phyloP scores from a whole-genome alignment of 2,113 vertebrate species.

The Psittacara wagleri region DNA sequence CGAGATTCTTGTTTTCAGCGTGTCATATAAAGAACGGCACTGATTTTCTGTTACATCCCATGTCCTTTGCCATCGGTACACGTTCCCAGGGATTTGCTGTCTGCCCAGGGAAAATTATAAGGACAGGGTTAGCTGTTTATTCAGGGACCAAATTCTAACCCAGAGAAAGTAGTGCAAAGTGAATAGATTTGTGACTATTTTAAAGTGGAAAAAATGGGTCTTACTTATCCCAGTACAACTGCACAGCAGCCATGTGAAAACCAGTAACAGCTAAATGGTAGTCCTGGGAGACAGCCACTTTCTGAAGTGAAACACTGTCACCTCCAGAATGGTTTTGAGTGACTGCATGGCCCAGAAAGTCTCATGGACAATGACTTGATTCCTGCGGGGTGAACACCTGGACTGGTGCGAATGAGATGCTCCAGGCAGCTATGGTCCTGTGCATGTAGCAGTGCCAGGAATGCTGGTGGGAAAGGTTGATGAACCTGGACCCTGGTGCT shows the following conservation, averaged over 20 bases:
- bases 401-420: rapidly evolving
- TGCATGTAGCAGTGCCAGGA: not conserved
- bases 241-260: not conserved
- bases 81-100: not conserved
- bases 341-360: rapidly evolving
- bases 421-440: not conserved
- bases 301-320: not conserved
- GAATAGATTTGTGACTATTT: not conserved
- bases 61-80: not conserved
- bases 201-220: not conserved
- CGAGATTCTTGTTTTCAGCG: not conserved
- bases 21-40: not conserved
- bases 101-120: not conserved
- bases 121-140: not conserved
- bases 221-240: not conserved
- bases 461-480: not conserved
- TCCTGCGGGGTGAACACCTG: not conserved
- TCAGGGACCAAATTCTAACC: not conserved
- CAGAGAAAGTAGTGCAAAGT: not conserved
- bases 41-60: not conserved
- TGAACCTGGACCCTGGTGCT: not conserved
- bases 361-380: not conserved
- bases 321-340: not conserved
- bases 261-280: not conserved
- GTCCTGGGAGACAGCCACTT: not conserved